Evolutionary conservation across 2,797 vertebrate species (phyloP).

Genomic region (Tauraco hartlaubi): DNA sequence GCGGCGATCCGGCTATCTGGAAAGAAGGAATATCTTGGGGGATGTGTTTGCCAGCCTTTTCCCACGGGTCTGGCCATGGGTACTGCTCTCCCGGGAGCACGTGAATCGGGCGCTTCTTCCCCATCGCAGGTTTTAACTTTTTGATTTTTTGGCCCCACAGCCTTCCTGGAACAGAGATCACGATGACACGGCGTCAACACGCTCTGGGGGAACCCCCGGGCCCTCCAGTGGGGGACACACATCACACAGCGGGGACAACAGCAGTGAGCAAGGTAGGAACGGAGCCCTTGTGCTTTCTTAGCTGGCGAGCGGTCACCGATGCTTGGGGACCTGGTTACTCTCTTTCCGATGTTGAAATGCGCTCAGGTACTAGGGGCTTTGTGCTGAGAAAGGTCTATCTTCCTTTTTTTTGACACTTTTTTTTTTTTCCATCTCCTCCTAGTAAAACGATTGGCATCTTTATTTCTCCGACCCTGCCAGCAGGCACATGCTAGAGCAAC

Average conservation of each 20-base stretch:
- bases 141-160: constrained; percentile 73
- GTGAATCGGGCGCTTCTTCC: fast-evolving
- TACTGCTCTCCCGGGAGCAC: fast-evolving
- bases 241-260: constrained; percentile 99
- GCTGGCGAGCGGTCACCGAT: not conserved
- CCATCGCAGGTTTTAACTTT: not conserved
- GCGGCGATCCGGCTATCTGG: not conserved
- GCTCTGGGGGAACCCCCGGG: constrained; percentile 95
- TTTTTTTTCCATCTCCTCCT: not conserved
- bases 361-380: not conserved
- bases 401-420: not conserved
- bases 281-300: constrained; percentile 32
- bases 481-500: constrained; percentile 41
- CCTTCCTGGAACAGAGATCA: constrained; percentile 99
- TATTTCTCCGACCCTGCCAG: constrained; percentile 12
- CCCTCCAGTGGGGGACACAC: constrained; percentile 98
- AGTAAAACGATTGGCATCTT: constrained; percentile 34
- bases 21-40: not conserved
- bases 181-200: constrained; percentile 96
- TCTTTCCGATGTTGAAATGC: not conserved
- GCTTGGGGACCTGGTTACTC: not conserved
- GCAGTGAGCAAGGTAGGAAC: constrained; percentile 98
- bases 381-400: not conserved
- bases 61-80: fast-evolving
- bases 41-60: not conserved